Base-by-base conservation (phyloP, 2,888 invertebrate species). In the Onchidella celtica region DNA sequence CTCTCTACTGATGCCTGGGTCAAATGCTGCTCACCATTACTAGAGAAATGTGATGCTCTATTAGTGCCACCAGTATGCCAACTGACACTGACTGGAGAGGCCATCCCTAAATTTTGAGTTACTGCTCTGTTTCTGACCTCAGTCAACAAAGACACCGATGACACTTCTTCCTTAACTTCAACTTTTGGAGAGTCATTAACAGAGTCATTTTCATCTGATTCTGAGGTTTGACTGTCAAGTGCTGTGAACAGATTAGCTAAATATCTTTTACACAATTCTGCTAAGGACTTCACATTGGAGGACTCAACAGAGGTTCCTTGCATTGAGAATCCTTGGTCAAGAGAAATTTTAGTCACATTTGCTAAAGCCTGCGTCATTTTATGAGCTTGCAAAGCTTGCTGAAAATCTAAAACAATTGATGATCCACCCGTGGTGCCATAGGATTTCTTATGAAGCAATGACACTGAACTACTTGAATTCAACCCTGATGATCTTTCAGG, bases 121-220 rank as follows among this genome's bases (percentile, higher is more conserved):
- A 6, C 47, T 47, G 47, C 47, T 11, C 9, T 11, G 47, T 6
- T 6, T 17, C 6, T 47, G 47, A 6, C 17, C 17, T 47, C 47
- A 47, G 6, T 17, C 17, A 47, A 47, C 47, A 47, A 47, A 17
- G 47, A 47, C 17, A 6, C 47, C 6, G 47, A 47, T 6, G 47
- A 47, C 6, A 47, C 6, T 47, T 76, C 76, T 14, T 76, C n/a
- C 34, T 32, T 66, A 6, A 66, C n/a, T 14, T 66, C 76, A 3
- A n/a, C n/a, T 0, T 68, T 24, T 2, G 77, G 77, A 34, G 77
- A 77, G 1, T 32, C 70, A 29, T 27, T 38, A 69, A 32, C 29
- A 36, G 78, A 78, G 59, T 70, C 78, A 70, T 61, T 78, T 36
- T 69, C 78, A 34, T 78, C 78, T 29, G 78, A 78, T 59, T 78